These are phyloP conservation scores for Ia io DNA, from an alignment of 2,113 vertebrate genomes.

Conservation along the genomic window DNA sequence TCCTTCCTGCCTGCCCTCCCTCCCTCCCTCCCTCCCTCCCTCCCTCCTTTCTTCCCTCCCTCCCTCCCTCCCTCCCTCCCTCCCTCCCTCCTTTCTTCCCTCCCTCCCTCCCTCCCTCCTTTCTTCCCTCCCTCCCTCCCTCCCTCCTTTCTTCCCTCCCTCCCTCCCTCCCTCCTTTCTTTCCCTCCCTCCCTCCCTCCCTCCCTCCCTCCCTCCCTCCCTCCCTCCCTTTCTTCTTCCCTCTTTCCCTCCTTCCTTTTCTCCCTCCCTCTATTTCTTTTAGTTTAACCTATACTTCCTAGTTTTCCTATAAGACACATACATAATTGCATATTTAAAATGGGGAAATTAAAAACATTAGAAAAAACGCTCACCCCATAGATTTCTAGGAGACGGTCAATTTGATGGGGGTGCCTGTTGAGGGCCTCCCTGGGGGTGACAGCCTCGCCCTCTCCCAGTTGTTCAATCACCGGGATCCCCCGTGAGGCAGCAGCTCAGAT, in stretches of 20 bases:
- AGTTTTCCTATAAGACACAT: neutral
- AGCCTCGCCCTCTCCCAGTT: neutral
- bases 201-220: neutral
- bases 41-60: neutral
- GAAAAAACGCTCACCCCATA: rapidly evolving
- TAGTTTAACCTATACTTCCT: neutral
- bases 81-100: rapidly evolving
- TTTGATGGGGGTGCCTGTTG: neutral
- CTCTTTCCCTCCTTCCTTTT: rapidly evolving
- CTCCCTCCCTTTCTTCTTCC: rapidly evolving
- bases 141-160: no score
- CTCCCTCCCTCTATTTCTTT: neutral
- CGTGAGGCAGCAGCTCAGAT: neutral
- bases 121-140: no score
- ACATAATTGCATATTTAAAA: neutral
- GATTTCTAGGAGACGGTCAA: neutral
- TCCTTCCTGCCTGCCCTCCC: neutral
- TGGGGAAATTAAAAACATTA: neutral
- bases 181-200: rapidly evolving
- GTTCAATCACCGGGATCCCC: no score
- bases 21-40: rapidly evolving
- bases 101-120: no score
- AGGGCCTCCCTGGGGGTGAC: neutral
- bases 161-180: rapidly evolving
- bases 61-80: rapidly evolving